Conservation (phyloP, 2,888 invertebrate genomes). For the Stenichneumon culpator region DNA sequence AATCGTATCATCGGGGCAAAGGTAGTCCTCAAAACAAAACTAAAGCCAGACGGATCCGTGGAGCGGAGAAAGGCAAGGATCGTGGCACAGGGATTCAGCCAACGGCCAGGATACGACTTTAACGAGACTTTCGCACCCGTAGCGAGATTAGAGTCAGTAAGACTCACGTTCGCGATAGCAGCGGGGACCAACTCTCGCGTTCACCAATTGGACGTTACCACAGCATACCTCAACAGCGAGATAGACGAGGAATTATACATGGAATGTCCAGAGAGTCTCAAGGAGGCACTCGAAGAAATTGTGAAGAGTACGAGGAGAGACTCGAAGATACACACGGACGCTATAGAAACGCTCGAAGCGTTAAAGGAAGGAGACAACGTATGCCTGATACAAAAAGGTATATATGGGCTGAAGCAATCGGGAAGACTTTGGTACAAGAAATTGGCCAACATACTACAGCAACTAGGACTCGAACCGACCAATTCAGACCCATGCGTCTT, state of each 20-base stretch:
- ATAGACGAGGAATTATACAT: conserved; percentile 41
- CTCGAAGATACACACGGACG: not conserved
- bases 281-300: conserved; percentile 24
- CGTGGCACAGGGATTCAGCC: conserved; percentile 31
- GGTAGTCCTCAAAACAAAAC: not conserved
- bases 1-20: no score
- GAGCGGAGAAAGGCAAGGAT: conserved; percentile 13
- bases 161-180: not conserved
- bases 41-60: conserved; percentile 8
- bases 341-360: conserved; percentile 4
- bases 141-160: conserved; percentile 23
- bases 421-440: conserved; percentile 23
- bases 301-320: not conserved
- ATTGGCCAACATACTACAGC: not conserved
- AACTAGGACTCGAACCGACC: conserved; percentile 6
- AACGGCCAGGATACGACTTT: conserved; percentile 31
- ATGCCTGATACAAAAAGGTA: conserved; percentile 4
- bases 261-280: conserved; percentile 4
- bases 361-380: not conserved
- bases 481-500: conserved; percentile 21
- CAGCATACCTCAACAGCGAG: conserved; percentile 38
- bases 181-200: not conserved
- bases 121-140: conserved; percentile 51
- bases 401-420: conserved; percentile 39
- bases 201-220: conserved; percentile 34